Conservation (phyloP, 2,888 invertebrate genomes). For the Drosophila colorata region DNA sequence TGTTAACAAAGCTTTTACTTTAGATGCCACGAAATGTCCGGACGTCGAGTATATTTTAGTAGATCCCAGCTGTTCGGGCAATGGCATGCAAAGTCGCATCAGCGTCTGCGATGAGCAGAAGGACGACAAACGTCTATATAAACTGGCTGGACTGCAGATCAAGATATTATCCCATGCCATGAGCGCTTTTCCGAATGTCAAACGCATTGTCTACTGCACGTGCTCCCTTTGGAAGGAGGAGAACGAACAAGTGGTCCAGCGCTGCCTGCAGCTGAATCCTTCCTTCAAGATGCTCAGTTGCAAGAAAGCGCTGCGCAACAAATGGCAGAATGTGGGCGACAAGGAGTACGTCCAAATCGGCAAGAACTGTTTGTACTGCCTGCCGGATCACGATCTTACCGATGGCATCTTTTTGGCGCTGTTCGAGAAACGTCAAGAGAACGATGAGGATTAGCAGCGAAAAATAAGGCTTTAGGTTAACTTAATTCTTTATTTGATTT, state of each 20-base stretch:
- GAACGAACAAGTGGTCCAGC: slow-evolving; percentile 93
- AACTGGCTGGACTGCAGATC: slow-evolving; percentile 92
- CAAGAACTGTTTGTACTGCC: slow-evolving; percentile 91
- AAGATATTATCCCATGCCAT: slow-evolving; percentile 95
- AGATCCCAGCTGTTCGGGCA: slow-evolving; percentile 98
- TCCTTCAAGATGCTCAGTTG: slow-evolving; percentile 89
- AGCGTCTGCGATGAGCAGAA: slow-evolving; percentile 86
- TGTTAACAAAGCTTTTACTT: not conserved
- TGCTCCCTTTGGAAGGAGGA: slow-evolving; percentile 96
- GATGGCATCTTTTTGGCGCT: slow-evolving; percentile 98
- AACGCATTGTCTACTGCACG: slow-evolving; percentile 97
- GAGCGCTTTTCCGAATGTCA: slow-evolving; percentile 92
- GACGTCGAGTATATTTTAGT: slow-evolving; percentile 95
- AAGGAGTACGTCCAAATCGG: slow-evolving; percentile 89
- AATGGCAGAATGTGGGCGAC: slow-evolving; percentile 90
- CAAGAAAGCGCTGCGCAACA: slow-evolving; percentile 87
- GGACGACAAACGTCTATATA: slow-evolving; percentile 87
- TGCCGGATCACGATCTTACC: slow-evolving; percentile 91
- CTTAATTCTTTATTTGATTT: slow-evolving; percentile 55
- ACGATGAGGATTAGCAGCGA: slow-evolving; percentile 22
- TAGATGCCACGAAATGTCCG: slow-evolving; percentile 75
- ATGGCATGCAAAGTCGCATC: slow-evolving; percentile 89
- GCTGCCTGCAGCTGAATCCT: slow-evolving; percentile 81
- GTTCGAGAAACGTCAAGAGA: slow-evolving; percentile 87
- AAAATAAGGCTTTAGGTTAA: not conserved